Evolutionary conservation across 2,113 vertebrate species (phyloP).

Genomic region (Pycnonotus jocosus): DNA sequence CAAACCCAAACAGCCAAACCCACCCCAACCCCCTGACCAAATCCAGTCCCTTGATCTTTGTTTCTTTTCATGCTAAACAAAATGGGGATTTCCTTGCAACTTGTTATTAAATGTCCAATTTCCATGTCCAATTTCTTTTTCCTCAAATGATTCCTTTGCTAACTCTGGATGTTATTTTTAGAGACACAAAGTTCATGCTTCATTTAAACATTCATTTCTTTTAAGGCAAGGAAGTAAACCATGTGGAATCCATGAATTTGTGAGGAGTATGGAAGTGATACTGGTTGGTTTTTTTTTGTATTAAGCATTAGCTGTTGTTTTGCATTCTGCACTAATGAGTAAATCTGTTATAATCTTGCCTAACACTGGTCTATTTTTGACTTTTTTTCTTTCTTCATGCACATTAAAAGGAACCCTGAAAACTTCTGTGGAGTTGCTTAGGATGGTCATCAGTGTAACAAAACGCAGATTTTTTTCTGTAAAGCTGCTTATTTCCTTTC

Average conservation of each 20-base stretch:
- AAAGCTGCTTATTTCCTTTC: neutral
- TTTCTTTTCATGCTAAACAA: neutral
- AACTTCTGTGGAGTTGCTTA: constrained; percentile 33
- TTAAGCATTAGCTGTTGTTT: constrained; percentile 10
- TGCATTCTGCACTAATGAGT: constrained; percentile 28
- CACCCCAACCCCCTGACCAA: neutral
- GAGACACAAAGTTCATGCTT: neutral
- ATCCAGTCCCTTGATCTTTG: neutral
- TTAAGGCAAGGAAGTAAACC: neutral
- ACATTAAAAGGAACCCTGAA: neutral
- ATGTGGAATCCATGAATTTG: neutral
- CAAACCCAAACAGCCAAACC: neutral
- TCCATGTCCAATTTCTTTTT: neutral
- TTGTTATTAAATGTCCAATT: neutral
- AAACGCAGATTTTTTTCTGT: constrained; percentile 6
- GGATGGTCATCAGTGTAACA: neutral
- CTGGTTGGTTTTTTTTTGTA: constrained; percentile 27
- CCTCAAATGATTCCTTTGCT: neutral
- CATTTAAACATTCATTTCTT: constrained; percentile 19
- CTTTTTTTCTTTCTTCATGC: neutral
- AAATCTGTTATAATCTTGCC: neutral
- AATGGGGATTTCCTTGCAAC: constrained; percentile 1
- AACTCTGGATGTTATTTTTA: neutral
- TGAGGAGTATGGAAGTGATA: neutral
- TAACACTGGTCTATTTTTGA: neutral